Conservation (phyloP, 2,113 vertebrate genomes). For the Artemisiospiza belli region DNA sequence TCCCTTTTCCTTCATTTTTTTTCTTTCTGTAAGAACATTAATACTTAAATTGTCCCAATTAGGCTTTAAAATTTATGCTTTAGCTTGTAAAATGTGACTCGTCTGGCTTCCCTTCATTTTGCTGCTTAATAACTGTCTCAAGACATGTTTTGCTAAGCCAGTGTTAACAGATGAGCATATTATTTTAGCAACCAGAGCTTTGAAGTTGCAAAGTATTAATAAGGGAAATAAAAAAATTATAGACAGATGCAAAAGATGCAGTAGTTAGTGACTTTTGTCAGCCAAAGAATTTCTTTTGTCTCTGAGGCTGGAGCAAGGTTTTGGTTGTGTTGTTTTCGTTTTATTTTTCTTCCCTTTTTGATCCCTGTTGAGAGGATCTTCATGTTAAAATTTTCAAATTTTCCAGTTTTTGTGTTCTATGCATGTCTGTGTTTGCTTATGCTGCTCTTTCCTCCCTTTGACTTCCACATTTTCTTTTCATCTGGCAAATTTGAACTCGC, state of each 20-base stretch:
- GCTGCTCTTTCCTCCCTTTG: background rate
- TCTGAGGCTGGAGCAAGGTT: background rate
- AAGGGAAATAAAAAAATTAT: background rate
- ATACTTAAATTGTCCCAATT: background rate
- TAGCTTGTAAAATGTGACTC: background rate
- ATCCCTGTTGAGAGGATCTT: background rate
- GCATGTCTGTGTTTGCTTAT: background rate
- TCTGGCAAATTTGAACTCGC: background rate
- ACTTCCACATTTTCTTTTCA: background rate
- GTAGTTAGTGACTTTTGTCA: background rate
- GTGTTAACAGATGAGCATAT: background rate
- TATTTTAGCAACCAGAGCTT: background rate
- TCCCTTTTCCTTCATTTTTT: background rate
- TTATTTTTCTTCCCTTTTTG: background rate
- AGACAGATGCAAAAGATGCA: background rate
- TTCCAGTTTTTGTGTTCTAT: background rate
- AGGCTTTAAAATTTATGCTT: constrained; percentile 30
- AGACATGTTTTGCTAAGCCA: constrained; percentile 3
- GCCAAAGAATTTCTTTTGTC: constrained; percentile 22
- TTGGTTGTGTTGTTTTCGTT: background rate
- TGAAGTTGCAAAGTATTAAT: constrained; percentile 11
- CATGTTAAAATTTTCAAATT: background rate
- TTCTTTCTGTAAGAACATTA: background rate
- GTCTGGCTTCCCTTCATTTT: background rate
- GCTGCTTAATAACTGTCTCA: background rate